Percentiles rank a stretch among this genome's conserved stretches.
Conservation (phyloP, 2,888 invertebrate species). For the Erebia aethiops region DNA sequence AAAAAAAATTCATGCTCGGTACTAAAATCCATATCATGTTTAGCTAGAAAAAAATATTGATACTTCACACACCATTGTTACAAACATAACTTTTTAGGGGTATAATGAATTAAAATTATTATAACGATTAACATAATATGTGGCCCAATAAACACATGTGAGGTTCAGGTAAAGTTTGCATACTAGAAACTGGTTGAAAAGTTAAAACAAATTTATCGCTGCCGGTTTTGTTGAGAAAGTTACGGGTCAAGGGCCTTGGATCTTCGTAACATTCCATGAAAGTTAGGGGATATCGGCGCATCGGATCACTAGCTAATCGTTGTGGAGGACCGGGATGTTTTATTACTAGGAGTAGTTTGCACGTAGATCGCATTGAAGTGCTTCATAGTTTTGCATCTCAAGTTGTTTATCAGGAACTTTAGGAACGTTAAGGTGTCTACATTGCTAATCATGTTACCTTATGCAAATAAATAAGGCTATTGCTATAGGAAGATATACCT, state of each 20-base stretch:
- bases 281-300: slow-evolving; percentile 46
- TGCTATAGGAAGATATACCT: background rate
- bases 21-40: background rate
- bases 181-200: slow-evolving; percentile 45
- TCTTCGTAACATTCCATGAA: slow-evolving; percentile 57
- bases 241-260: slow-evolving; percentile 63
- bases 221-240: slow-evolving; percentile 58
- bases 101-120: background rate
- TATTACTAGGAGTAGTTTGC: slow-evolving; percentile 30
- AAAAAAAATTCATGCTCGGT: background rate
- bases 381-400: background rate
- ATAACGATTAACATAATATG: background rate
- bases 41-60: no score
- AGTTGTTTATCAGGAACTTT: background rate
- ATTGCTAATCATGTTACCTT: background rate
- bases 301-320: slow-evolving; percentile 38
- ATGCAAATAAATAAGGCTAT: background rate
- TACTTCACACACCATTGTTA: no score
- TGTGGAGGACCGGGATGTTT: slow-evolving; percentile 30
- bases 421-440: background rate
- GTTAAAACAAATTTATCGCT: slow-evolving; percentile 61
- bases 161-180: slow-evolving; percentile 24
- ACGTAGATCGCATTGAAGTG: slow-evolving; percentile 19
- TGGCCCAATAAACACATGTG: background rate
- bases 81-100: background rate